Evolutionary conservation across 2,113 vertebrate genomes (phyloP).

Genomic region (Rhabdomys dilectus): DNA sequence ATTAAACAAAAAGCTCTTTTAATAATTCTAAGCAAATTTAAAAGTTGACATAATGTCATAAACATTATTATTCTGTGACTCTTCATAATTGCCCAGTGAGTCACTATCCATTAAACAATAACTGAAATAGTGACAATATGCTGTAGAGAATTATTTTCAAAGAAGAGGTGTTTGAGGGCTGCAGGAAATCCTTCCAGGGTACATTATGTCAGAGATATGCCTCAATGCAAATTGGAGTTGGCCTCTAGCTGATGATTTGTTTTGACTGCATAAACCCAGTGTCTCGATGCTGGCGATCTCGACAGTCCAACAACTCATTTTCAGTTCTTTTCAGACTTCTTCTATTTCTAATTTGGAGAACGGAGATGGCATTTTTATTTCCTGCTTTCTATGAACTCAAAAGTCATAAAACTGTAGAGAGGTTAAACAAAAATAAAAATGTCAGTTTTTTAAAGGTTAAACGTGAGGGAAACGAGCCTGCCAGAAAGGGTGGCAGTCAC

Average conservation of each 20-base stretch:
- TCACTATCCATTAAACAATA: conserved; percentile 26
- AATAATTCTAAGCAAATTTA: conserved; percentile 38
- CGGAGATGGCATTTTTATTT: conserved; percentile 75
- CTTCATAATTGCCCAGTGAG: not conserved
- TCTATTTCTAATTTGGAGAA: conserved; percentile 76
- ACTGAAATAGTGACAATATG: not conserved
- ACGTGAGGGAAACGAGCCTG: conserved; percentile 66
- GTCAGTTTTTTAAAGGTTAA: conserved; percentile 85
- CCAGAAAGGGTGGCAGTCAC: conserved; percentile 70
- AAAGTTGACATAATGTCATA: not conserved
- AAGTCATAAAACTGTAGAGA: conserved; percentile 80
- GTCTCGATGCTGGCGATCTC: not conserved
- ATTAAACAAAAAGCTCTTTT: not conserved
- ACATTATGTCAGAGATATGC: conserved; percentile 52
- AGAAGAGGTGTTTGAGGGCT: not conserved
- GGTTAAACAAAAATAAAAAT: conserved; percentile 76
- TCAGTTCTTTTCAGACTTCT: conserved; percentile 64
- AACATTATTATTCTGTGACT: not conserved
- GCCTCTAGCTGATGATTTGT: conserved; percentile 53
- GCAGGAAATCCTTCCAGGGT: conserved; percentile 21
- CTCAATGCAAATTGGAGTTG: conserved; percentile 66
- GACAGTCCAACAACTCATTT: conserved; percentile 65
- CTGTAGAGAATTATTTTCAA: conserved; percentile 49
- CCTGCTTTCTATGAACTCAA: conserved; percentile 67
- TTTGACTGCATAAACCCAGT: conserved; percentile 43